Base-by-base conservation (phyloP, 2,113 vertebrate genomes). In the Dendropsophus ebraccatus region DNA sequence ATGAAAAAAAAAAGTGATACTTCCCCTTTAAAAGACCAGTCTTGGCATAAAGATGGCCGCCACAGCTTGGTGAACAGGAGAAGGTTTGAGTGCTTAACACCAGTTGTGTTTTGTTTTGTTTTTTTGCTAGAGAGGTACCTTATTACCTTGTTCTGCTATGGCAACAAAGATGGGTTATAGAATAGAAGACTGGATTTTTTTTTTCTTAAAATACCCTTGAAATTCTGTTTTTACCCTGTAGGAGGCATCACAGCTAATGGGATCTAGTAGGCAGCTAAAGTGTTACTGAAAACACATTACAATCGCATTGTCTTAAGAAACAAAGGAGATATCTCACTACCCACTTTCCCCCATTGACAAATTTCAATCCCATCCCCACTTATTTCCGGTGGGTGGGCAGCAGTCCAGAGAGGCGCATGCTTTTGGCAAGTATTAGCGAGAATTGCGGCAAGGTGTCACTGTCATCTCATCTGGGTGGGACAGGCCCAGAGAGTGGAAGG, bases 381-480 rank as follows among this genome's bases (percentile, higher is more conserved):
- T 32, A 32, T 45, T 79, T 65, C 19, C 25, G 12, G 19, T n/a
- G 60, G 74, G 45, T 28, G 62, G 85, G 77, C 23, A 62, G 85
- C 52, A 81, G 85, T 81, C 52, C 25, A 41, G 25, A 74, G 78
- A 81, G 67, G 77, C 69, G 69, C 85, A 87, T 87, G 77, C 85
- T 87, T 81, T 87, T 87, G 85, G 85, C 78, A 87, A 81, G 77
- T 74, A 30, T 35, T 87, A 81, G 78, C 30, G 78, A 87, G 85
- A 87, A 87, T 87, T 87, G 85, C 35, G 52, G 50, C 52, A 81
- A 87, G 77, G 85, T 87, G 85, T 87, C 85, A 81, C 85, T 87
- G 77, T 74, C 50, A 52, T 74, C 84, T 80, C 76, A 72, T 72
- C 65, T 80, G 84, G 76, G 76, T 6, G 32, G 32, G 50, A 54